Base-by-base conservation (phyloP, 2,113 vertebrate genomes). In the Limnothrissa miodon region DNA sequence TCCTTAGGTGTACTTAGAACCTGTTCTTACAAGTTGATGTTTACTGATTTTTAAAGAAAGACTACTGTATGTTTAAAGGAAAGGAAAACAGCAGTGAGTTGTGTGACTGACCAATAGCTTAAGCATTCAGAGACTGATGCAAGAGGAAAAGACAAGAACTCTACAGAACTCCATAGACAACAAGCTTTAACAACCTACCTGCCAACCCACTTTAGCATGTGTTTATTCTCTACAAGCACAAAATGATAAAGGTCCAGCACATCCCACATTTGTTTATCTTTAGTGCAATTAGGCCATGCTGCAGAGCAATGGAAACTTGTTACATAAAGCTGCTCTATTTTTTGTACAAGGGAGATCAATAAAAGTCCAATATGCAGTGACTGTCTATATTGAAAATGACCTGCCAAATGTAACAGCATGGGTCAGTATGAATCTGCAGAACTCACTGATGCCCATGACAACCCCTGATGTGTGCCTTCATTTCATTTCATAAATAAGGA, bases 261-360 rank as follows among this genome's bases (percentile, higher is more conserved):
- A 88, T 80, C 13, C 88, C 87, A 86, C 62, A 84, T 83, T 90
- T 90, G 85, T 89, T 91, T 89, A 88, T 87, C 86, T 87, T 90
- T 88, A 80, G 84, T 88, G 88, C 85, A 85, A 87, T 90, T 87
- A 88, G 85, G 84, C 59, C 46, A 59, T 89, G 87, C 90, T 89
- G 82, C 85, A 86, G 87, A 89, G 86, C 84, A 86, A 93, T 92
- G 92, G 93, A 92, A 94, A 93, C 83, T 90, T 84, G 87, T 94
- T 94, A 91, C 88, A 90, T 91, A 94, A 94, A 93, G 85, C 82
- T 85, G 87, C 85, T 90, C 88, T 87, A 85, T 88, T 90, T 90
- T 86, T 86, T 83, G 82, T 84, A 81, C 85, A 66, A 83, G 85
- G 86, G 78, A 86, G 88, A 93, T 93, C 91, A 88, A 93, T 92